phyloP scores from a whole-genome alignment of 2,113 vertebrate species.

The Aphyosemion australe region DNA sequence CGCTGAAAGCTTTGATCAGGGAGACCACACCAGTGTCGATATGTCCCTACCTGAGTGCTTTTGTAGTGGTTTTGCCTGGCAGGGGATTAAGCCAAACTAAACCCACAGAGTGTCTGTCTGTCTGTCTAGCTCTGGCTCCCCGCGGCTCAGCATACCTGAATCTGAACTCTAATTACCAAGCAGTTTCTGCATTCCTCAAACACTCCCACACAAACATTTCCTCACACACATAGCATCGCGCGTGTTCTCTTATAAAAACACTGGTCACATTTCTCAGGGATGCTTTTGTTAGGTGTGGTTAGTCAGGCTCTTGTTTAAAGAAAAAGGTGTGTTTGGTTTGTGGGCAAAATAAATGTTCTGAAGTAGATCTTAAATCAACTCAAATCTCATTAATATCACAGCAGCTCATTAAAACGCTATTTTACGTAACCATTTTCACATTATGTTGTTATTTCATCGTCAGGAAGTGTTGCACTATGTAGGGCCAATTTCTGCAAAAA shows the following conservation, averaged over 20 bases:
- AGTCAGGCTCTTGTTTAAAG: neutral
- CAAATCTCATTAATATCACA: too few relatives aligned
- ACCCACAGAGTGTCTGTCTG: slow-evolving; percentile 51
- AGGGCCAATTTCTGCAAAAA: too few relatives aligned
- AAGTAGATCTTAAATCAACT: too few relatives aligned
- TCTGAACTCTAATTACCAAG: slow-evolving; percentile 66
- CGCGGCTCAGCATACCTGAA: slow-evolving; percentile 68
- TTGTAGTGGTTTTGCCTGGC: slow-evolving; percentile 64
- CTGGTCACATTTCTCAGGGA: slow-evolving; percentile 10
- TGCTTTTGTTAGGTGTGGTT: slow-evolving; percentile 43
- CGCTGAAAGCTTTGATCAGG: slow-evolving; percentile 70
- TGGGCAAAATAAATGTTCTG: too few relatives aligned
- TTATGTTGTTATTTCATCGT: too few relatives aligned
- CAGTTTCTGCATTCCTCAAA: slow-evolving; percentile 67
- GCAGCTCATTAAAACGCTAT: too few relatives aligned
- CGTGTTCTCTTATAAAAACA: slow-evolving; percentile 19
- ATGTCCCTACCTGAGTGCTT: slow-evolving; percentile 68
- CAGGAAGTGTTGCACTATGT: too few relatives aligned
- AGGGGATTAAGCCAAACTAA: slow-evolving; percentile 59
- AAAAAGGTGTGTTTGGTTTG: too few relatives aligned
- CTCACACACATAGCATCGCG: slow-evolving; percentile 5
- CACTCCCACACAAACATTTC: slow-evolving; percentile 47
- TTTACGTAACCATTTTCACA: too few relatives aligned
- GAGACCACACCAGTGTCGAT: slow-evolving; percentile 66
- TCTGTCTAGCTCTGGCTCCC: slow-evolving; percentile 43